A percentile compares a stretch with the other conserved stretches of the same genome.
Evolutionary conservation across 2,888 invertebrate genomes (phyloP).

Genomic region (Gari tellinella): DNA sequence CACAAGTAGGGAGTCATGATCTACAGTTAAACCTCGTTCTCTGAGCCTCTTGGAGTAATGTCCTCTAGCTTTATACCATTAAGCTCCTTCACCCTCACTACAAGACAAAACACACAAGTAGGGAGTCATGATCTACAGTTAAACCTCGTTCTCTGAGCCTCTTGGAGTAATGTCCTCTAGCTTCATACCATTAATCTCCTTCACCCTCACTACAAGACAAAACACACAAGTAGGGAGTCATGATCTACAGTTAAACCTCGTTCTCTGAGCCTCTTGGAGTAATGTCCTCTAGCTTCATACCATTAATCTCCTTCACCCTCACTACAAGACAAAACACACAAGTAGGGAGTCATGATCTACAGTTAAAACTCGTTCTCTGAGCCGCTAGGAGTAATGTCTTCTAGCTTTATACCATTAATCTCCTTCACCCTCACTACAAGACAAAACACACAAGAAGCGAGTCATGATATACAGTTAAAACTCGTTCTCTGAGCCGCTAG

Average conservation of each 20-base stretch:
- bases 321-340: conserved; percentile 18
- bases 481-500: conserved; percentile 52
- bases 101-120: conserved; percentile 15
- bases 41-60: conserved; percentile 53
- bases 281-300: conserved; percentile 49
- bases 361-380: conserved; percentile 53
- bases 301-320: conserved; percentile 43
- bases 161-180: conserved; percentile 56
- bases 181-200: conserved; percentile 44
- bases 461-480: too few relatives aligned
- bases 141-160: conserved; percentile 48
- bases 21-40: conserved; percentile 48
- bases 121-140: too few relatives aligned
- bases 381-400: conserved; percentile 54
- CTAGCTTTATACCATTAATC: conserved; percentile 47
- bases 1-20: too few relatives aligned
- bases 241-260: too few relatives aligned
- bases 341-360: too few relatives aligned
- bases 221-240: too few relatives aligned
- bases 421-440: conserved; percentile 33
- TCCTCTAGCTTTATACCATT: conserved; percentile 54
- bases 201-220: conserved; percentile 26
- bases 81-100: conserved; percentile 30
- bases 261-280: conserved; percentile 55
- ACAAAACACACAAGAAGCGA: too few relatives aligned